phyloP scores from a whole-genome alignment of 2,113 vertebrate genomes.

The Salvator merianae region DNA sequence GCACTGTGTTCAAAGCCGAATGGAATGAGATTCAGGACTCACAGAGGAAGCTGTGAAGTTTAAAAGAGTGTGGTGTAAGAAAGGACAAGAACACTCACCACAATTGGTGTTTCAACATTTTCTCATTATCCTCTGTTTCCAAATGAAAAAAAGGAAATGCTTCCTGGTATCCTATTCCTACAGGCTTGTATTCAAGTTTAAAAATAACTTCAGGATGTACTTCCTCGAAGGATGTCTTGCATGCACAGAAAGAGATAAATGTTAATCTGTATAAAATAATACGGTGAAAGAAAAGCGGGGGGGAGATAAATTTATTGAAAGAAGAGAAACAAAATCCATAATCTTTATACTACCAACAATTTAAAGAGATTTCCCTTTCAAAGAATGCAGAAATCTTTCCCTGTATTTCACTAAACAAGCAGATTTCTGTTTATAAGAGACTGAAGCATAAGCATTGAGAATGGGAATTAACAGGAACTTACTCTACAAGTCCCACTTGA shows the following conservation, averaged over 20 bases:
- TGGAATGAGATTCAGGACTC: neutral
- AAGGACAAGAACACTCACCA: slow-evolving; percentile 19
- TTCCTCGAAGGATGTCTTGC: neutral
- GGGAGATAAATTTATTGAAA: neutral
- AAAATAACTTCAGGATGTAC: neutral
- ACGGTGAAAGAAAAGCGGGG: neutral
- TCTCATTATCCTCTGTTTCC: neutral
- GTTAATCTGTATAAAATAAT: slow-evolving; percentile 8
- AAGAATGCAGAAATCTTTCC: no score
- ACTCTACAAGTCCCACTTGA: no score
- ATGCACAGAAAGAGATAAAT: fast-evolving
- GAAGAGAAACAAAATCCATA: neutral
- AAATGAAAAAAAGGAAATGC: neutral
- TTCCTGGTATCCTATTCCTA: slow-evolving; percentile 15
- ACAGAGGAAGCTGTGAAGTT: neutral
- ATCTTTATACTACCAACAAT: no score
- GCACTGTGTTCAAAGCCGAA: neutral
- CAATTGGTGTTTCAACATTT: slow-evolving; percentile 38
- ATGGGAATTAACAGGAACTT: no score
- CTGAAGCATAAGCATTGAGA: no score
- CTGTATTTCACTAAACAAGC: no score
- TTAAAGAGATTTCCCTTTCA: slow-evolving; percentile 13
- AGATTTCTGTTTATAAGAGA: no score
- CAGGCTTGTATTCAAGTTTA: neutral
- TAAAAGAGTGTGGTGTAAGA: fast-evolving